phyloP scores from a whole-genome alignment of 2,888 invertebrate genomes.

The Pseudococcus jackbeardsleyi region DNA sequence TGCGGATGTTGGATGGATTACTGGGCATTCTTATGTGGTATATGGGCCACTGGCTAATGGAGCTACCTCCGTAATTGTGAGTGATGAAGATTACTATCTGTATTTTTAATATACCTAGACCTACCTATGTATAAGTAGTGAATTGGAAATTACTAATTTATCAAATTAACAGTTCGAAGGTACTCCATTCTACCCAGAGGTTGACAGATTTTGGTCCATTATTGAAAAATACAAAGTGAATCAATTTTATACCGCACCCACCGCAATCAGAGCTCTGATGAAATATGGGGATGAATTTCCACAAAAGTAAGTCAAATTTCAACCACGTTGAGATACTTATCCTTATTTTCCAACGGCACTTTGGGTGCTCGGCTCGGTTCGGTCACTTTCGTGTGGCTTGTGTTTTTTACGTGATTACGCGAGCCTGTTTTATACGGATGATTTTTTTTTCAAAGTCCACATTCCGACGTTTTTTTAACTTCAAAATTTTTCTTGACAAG shows the following conservation, averaged over 20 bases:
- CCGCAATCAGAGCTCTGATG: conserved; percentile 96
- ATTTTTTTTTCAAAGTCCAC: no score
- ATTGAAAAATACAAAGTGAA: conserved; percentile 94
- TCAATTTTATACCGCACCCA: conserved; percentile 99
- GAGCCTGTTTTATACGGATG: no score
- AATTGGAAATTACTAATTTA: no score
- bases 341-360: no score
- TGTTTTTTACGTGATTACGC: no score
- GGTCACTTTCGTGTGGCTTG: no score
- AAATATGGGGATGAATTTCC: conserved; percentile 91
- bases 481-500: no score
- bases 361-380: no score
- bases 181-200: conserved; percentile 93
- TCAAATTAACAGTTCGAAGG: conserved; percentile 85
- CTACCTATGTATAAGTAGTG: no score
- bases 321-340: background rate
- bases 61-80: conserved; percentile 93
- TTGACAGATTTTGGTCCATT: conserved; percentile 93
- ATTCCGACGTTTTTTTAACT: no score
- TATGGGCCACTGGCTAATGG: conserved; percentile 96
- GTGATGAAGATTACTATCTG: conserved; percentile 68
- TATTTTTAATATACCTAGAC: background rate
- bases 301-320: conserved; percentile 73
- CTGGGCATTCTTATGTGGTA: conserved; percentile 92
- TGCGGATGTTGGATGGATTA: conserved; percentile 97